A percentile compares a stretch with the other conserved stretches of the same genome.
Evolutionary conservation across 23 tunicate genomes (phyloP).

Genomic region (Ciona savignyi): DNA sequence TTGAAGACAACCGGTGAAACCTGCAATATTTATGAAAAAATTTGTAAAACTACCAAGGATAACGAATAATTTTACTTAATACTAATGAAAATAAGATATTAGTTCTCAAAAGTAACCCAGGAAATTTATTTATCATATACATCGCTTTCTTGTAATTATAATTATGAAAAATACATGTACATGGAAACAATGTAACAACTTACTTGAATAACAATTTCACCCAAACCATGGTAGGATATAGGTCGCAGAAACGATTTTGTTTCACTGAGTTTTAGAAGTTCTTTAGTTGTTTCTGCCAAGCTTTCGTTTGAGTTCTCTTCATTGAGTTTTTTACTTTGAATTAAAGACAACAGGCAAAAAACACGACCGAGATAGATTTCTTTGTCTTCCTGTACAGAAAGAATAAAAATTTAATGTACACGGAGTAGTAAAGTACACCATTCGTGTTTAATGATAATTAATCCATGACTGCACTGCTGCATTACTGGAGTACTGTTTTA

Average conservation of each 20-base stretch:
- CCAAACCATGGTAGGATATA: slow-evolving; percentile 37
- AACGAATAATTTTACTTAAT: too few relatives aligned
- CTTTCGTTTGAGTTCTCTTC: slow-evolving; percentile 15
- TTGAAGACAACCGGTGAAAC: slow-evolving; percentile 28
- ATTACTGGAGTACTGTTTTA: too few relatives aligned
- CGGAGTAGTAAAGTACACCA: too few relatives aligned
- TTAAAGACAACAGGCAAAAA: slow-evolving; percentile 52
- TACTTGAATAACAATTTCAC: slow-evolving; percentile 42
- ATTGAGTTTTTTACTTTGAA: slow-evolving; percentile 30
- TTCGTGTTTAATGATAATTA: too few relatives aligned
- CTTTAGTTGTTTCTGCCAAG: slow-evolving; percentile 9
- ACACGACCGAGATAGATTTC: slow-evolving; percentile 50
- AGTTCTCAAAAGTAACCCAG: too few relatives aligned
- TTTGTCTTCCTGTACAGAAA: slow-evolving; percentile 36
- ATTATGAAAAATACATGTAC: too few relatives aligned
- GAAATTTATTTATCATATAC: not conserved
- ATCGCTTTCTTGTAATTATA: not conserved
- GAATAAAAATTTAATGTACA: not conserved
- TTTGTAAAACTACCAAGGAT: too few relatives aligned
- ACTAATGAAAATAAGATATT: too few relatives aligned
- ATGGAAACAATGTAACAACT: too few relatives aligned
- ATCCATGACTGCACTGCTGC: too few relatives aligned
- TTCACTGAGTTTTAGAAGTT: slow-evolving; percentile 25
- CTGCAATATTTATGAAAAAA: slow-evolving; percentile 16
- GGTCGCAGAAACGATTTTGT: slow-evolving; percentile 38